Evolutionary conservation across 2,113 vertebrate species (phyloP).

Genomic region (Xerus inauris): DNA sequence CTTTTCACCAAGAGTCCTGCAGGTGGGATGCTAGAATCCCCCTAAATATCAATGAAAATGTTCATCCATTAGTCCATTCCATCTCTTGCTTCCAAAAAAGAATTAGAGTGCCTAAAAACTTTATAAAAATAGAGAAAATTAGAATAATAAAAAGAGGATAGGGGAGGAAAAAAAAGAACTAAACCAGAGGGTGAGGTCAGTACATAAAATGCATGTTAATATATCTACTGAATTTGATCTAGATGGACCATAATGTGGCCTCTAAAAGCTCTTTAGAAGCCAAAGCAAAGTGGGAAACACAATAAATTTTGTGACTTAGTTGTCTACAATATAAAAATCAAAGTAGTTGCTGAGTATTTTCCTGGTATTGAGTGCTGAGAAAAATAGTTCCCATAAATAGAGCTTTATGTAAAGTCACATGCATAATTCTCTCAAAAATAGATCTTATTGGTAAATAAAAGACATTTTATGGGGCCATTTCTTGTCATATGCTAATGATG

Average conservation of each 20-base stretch:
- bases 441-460: neutral
- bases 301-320: neutral
- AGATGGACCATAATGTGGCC: neutral
- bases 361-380: neutral
- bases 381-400: constrained; percentile 42
- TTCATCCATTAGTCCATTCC: neutral
- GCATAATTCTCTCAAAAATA: constrained; percentile 3
- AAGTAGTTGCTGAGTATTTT: constrained; percentile 40
- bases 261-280: constrained; percentile 39
- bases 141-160: neutral
- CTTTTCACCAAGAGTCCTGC: neutral
- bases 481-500: neutral
- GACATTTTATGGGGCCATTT: neutral
- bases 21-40: neutral
- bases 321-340: neutral
- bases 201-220: neutral
- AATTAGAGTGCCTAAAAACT: neutral
- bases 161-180: too few relatives aligned
- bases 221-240: neutral
- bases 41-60: neutral
- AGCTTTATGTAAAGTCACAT: neutral
- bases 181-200: neutral
- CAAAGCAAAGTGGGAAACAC: constrained; percentile 2
- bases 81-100: neutral
- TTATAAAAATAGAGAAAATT: neutral